Evolutionary conservation across 2,113 vertebrate genomes (phyloP).

Genomic region (Salvator merianae): DNA sequence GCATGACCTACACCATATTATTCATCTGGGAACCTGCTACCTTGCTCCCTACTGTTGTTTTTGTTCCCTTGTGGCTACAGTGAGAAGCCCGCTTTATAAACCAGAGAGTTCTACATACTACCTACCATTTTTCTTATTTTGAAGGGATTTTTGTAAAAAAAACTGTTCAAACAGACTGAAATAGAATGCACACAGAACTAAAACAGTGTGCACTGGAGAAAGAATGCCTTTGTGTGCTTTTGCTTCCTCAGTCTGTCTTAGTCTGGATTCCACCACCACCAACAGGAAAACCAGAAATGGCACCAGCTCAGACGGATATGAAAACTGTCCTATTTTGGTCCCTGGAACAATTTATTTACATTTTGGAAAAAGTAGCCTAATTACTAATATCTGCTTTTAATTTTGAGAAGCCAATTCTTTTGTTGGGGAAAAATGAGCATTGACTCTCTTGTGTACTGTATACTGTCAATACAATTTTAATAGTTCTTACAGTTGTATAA

Average conservation of each 20-base stretch:
- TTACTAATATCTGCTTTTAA: neutral
- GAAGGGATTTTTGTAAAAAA: too few relatives aligned
- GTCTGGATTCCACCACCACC: neutral
- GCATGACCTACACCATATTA: too few relatives aligned
- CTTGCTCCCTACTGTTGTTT: too few relatives aligned
- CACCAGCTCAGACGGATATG: neutral
- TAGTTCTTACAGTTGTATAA: too few relatives aligned
- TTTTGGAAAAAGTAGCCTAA: neutral
- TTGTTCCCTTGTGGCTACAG: neutral
- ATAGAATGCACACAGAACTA: neutral
- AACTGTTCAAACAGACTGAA: neutral
- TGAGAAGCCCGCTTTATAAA: neutral
- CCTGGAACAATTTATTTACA: too few relatives aligned
- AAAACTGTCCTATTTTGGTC: neutral
- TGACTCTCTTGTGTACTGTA: neutral
- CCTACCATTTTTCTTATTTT: neutral
- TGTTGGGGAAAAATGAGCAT: neutral
- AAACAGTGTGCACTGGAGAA: neutral
- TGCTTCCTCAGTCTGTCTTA: neutral
- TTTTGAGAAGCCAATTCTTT: neutral
- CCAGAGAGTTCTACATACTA: neutral
- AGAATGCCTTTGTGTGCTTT: neutral
- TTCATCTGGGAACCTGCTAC: too few relatives aligned
- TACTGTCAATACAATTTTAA: neutral
- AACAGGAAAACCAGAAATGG: neutral